A percentile compares a stretch with the other conserved stretches of the same genome.
These are phyloP conservation scores for Protobothrops mucrosquamatus DNA, from an alignment of 2,113 vertebrate genomes.

Conservation along the genomic window DNA sequence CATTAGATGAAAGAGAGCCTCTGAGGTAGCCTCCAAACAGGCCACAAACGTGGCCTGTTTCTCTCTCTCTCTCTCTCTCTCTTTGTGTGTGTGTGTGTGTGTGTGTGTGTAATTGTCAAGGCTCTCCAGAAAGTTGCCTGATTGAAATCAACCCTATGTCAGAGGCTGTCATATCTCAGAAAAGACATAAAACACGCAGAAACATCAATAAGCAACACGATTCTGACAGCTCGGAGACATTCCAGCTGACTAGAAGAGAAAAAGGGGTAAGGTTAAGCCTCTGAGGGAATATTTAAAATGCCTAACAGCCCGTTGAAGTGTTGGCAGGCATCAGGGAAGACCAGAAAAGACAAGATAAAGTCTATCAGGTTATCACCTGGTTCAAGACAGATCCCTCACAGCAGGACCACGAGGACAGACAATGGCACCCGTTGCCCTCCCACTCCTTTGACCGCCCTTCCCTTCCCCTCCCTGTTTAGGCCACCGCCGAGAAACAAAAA, in stretches of 20 bases:
- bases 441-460: constrained; percentile 16
- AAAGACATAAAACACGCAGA: constrained; percentile 98
- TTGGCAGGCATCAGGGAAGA: constrained; percentile 89
- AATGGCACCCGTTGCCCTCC: constrained; percentile 46
- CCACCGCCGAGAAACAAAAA: background rate
- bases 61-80: no score
- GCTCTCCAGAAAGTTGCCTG: constrained; percentile 81
- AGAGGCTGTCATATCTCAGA: constrained; percentile 93
- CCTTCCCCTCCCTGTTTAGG: constrained; percentile 41
- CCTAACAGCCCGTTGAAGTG: constrained; percentile 87
- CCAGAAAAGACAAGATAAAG: constrained; percentile 95
- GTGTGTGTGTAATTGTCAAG: constrained; percentile 54
- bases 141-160: constrained; percentile 99
- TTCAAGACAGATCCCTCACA: constrained; percentile 83
- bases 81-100: background rate
- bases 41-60: background rate
- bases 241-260: constrained; percentile 85
- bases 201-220: constrained; percentile 99
- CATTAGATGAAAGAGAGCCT: constrained; percentile 79
- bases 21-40: constrained; percentile 71
- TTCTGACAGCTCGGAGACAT: constrained; percentile 93
- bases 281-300: constrained; percentile 88
- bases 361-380: constrained; percentile 96
- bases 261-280: constrained; percentile 93
- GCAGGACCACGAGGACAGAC: constrained; percentile 78